Evolutionary conservation across 2,888 invertebrate genomes (phyloP), one percentile per base, ranked within the genome.

Genomic region (Agrochola lota): DNA sequence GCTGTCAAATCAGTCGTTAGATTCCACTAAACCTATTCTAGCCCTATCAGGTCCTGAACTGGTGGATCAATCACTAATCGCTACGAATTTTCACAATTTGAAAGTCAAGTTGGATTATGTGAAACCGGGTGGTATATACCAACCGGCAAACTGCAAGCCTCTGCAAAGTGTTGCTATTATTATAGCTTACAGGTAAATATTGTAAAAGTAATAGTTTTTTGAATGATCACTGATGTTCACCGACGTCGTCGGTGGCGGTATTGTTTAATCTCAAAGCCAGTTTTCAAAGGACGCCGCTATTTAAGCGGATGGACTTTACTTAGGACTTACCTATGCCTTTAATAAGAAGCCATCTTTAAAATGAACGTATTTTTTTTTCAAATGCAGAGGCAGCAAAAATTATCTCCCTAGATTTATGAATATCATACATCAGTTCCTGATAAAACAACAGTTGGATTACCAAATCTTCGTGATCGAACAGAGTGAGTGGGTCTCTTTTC

Each of bases 391-490:
- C 90, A 96, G 98, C 69, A 98, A 97, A 75, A 97, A 97, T 84
- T 98, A 98, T 92, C 97, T 99, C 57, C 97, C 97, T 81, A 97
- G 98, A 74, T 98, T 99, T 91, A 97, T 99, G 66, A 98, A 98
- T 91, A 98, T 99, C 94, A 97, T 99, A 90, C 99, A 99, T 95
- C 98, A 98, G 30, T 97, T 99, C 91, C 96, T 99, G 77, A 98
- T 98, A 92, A 97, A 98, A 86, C 99, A 99, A 93, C 98, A 98
- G 94, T 95, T 99, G 87, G 98, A 99, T 90, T 99, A 99, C 94
- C 98, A 98, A 81, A 98, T 99, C 89, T 99, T 98, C 94, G 97
- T 99, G 43, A 97, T 99, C 26, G 99, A 99, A 94, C 98, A 98
- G 90, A 97, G 98, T 97, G 82, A 93, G 93, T 89, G 17, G 0